phyloP scores from a whole-genome alignment of 2,113 vertebrate genomes.

The Pyrgilauda ruficollis region DNA sequence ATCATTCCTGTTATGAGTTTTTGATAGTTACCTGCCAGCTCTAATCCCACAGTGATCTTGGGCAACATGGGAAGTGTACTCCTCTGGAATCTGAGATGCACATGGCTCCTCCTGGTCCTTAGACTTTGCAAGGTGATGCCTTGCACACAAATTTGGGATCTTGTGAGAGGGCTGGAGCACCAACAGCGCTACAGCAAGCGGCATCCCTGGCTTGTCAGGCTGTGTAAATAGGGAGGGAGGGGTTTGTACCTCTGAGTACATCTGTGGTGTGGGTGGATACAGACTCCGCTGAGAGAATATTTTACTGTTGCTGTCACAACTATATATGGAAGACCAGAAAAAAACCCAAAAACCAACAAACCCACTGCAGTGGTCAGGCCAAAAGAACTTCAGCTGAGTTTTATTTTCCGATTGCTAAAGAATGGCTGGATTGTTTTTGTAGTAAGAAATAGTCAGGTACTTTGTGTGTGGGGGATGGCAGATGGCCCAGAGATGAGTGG shows the following conservation, averaged over 20 bases:
- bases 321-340: conserved; percentile 13
- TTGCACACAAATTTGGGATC: not conserved
- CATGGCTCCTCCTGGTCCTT: fast-evolving
- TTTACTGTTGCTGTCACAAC: conserved; percentile 31
- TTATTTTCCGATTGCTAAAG: not conserved
- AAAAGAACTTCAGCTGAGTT: not conserved
- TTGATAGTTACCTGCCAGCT: not conserved
- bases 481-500: not conserved
- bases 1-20: not conserved
- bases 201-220: not conserved
- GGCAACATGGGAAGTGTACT: fast-evolving
- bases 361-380: not conserved
- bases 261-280: not conserved
- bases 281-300: not conserved
- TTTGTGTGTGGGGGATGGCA: not conserved
- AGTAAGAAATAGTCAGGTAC: not conserved
- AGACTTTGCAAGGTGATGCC: not conserved
- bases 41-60: not conserved
- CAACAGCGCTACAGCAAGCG: not conserved
- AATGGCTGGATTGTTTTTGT: not conserved
- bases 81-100: not conserved
- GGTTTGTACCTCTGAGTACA: not conserved
- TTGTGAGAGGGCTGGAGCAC: not conserved
- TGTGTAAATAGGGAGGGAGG: not conserved
- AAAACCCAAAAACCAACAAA: not conserved